phyloP scores from a whole-genome alignment of 2,113 vertebrate species.

The Bettongia penicillata region DNA sequence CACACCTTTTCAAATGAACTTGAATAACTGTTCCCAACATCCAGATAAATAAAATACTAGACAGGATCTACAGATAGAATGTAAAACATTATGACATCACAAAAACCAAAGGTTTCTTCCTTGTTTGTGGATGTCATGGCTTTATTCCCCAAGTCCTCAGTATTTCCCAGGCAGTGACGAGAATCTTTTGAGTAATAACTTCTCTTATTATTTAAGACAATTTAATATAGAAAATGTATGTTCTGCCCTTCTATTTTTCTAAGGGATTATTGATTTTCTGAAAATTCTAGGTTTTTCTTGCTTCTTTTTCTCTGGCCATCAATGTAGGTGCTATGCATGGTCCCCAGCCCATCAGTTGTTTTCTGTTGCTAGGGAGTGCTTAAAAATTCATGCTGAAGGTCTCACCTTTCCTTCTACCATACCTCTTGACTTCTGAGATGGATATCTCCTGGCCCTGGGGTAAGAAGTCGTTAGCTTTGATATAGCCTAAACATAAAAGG shows the following conservation, averaged over 20 bases:
- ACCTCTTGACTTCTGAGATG: slow-evolving; percentile 14
- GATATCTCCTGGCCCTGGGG: background rate
- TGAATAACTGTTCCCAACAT: background rate
- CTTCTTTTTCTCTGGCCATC: background rate
- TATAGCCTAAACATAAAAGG: slow-evolving; percentile 20
- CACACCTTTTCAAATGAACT: background rate
- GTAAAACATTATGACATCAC: background rate
- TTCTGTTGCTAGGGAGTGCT: slow-evolving; percentile 10
- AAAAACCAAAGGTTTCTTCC: background rate
- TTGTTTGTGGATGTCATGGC: background rate
- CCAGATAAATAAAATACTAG: background rate
- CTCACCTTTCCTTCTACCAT: slow-evolving; percentile 2
- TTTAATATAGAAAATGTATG: slow-evolving; percentile 23
- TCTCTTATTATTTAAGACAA: background rate
- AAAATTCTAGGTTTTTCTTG: background rate
- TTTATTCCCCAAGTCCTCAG: background rate
- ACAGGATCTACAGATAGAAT: background rate
- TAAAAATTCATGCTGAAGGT: slow-evolving; percentile 28
- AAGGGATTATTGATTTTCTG: background rate
- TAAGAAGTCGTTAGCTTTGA: slow-evolving; percentile 26
- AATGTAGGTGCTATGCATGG: background rate
- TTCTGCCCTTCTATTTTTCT: slow-evolving; percentile 1
- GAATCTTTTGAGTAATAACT: background rate
- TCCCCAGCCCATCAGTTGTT: slow-evolving; percentile 2
- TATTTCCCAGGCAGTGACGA: slow-evolving; percentile 1